Evolutionary conservation across 2,888 invertebrate genomes (phyloP).

Genomic region (Netelia fuscicornis): DNA sequence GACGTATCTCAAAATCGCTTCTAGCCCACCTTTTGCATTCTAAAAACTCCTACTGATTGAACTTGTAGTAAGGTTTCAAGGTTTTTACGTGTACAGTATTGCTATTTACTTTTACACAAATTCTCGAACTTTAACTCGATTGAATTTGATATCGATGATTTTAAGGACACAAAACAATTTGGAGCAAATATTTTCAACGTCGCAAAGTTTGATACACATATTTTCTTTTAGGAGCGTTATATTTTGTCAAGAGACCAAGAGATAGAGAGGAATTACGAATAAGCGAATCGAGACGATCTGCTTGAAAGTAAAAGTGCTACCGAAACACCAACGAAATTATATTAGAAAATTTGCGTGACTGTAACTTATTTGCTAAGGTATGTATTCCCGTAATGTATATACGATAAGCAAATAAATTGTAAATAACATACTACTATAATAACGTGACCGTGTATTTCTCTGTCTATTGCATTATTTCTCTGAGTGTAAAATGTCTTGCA

Average conservation of each 20-base stretch:
- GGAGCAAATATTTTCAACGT: not conserved
- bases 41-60: no score
- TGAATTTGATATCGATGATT: not conserved
- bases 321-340: slow-evolving; percentile 44
- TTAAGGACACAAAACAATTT: not conserved
- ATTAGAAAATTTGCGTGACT: slow-evolving; percentile 39
- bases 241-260: slow-evolving; percentile 7
- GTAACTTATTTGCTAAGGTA: slow-evolving; percentile 47
- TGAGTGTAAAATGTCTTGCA: not conserved
- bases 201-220: slow-evolving; percentile 14
- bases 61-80: slow-evolving; percentile 1
- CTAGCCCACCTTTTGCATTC: no score
- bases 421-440: slow-evolving; percentile 45
- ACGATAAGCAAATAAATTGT: slow-evolving; percentile 66
- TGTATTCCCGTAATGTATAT: slow-evolving; percentile 68
- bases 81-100: slow-evolving; percentile 61
- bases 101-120: slow-evolving; percentile 33
- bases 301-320: slow-evolving; percentile 49
- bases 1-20: no score
- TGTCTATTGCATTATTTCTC: not conserved
- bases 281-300: slow-evolving; percentile 21
- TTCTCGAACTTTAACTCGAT: not conserved
- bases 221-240: not conserved
- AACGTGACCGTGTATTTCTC: not conserved
- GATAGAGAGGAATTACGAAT: not conserved